A percentile compares a stretch with the other conserved stretches of the same genome.
Evolutionary conservation across 2,797 vertebrate species (phyloP).

Genomic region (Philypnodon macrostomus): DNA sequence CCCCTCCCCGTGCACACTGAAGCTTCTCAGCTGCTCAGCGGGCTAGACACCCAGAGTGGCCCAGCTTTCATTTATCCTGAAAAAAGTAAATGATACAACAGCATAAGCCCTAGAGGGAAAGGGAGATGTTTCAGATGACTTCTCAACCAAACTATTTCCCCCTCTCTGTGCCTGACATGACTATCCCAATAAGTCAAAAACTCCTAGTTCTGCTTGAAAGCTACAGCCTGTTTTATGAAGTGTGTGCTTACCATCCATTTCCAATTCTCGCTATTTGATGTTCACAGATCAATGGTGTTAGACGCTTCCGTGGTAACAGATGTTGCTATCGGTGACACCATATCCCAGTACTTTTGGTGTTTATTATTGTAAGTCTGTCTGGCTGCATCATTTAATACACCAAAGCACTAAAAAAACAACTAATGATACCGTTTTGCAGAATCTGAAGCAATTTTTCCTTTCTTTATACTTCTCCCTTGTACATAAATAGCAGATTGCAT

Average conservation of each 20-base stretch:
- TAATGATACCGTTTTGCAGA: conserved; percentile 6
- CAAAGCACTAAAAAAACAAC: conserved; percentile 3
- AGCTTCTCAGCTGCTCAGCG: conserved; percentile 59
- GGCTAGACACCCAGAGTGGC: conserved; percentile 42
- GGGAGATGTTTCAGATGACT: conserved; percentile 55
- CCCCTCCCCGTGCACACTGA: conserved; percentile 36
- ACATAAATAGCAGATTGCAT: conserved; percentile 22
- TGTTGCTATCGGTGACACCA: conserved; percentile 26
- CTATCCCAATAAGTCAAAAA: conserved; percentile 48
- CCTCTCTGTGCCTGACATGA: conserved; percentile 35
- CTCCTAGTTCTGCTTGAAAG: conserved; percentile 48
- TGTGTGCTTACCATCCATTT: conserved; percentile 27
- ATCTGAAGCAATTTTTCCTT: conserved; percentile 9
- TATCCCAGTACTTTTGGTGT: conserved; percentile 10
- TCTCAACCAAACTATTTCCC: conserved; percentile 47
- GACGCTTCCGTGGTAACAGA: conserved; percentile 12
- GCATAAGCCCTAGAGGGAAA: conserved; percentile 32
- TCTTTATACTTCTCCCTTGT: conserved; percentile 5
- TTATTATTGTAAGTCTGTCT: too few relatives aligned
- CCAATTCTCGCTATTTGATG: conserved; percentile 37
- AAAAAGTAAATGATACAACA: conserved; percentile 51
- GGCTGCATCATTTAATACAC: conserved; percentile 5
- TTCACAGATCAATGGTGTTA: conserved; percentile 31
- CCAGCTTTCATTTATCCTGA: conserved; percentile 54
- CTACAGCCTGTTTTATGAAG: conserved; percentile 19